Percentiles rank a stretch among this genome's conserved stretches.
phyloP scores from a whole-genome alignment of 2,888 invertebrate species.

The Ormyrus labotus region DNA sequence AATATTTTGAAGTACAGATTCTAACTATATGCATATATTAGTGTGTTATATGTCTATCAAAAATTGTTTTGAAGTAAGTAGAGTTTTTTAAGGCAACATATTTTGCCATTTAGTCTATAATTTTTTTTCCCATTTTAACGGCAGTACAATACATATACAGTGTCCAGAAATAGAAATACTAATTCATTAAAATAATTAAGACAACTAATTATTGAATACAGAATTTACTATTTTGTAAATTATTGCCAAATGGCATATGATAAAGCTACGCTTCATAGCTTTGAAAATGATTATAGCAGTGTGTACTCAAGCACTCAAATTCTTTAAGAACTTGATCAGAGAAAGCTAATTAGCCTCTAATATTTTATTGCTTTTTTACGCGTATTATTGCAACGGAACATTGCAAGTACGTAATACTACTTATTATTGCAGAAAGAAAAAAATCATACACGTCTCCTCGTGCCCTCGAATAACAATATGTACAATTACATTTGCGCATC shows the following conservation, averaged over 20 bases:
- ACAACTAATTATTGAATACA: not conserved
- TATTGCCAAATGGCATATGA: not conserved
- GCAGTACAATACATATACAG: slow-evolving; percentile 12
- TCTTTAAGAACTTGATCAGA: slow-evolving; percentile 1
- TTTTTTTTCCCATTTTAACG: slow-evolving; percentile 11
- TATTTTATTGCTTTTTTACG: slow-evolving; percentile 30
- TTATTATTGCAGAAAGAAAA: slow-evolving; percentile 22
- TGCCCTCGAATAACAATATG: slow-evolving; percentile 21
- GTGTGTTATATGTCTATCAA: slow-evolving; percentile 1
- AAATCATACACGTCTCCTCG: slow-evolving; percentile 17
- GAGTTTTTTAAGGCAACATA: slow-evolving; percentile 21
- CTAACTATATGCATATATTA: slow-evolving; percentile 17
- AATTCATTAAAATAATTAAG: slow-evolving; percentile 20
- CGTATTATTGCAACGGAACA: slow-evolving; percentile 32
- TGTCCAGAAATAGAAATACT: slow-evolving; percentile 12
- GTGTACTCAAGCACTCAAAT: slow-evolving; percentile 7
- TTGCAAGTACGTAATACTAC: slow-evolving; percentile 42
- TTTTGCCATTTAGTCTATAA: slow-evolving; percentile 8
- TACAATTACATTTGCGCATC: slow-evolving; percentile 38
- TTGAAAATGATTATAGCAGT: not conserved
- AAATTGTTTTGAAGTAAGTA: not conserved
- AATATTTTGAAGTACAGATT: slow-evolving; percentile 19
- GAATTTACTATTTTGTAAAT: no score
- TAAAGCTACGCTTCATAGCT: slow-evolving; percentile 6
- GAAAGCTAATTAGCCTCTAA: slow-evolving; percentile 36